phyloP scores from a whole-genome alignment of 2,888 invertebrate species.

The Orchestes rusci region DNA sequence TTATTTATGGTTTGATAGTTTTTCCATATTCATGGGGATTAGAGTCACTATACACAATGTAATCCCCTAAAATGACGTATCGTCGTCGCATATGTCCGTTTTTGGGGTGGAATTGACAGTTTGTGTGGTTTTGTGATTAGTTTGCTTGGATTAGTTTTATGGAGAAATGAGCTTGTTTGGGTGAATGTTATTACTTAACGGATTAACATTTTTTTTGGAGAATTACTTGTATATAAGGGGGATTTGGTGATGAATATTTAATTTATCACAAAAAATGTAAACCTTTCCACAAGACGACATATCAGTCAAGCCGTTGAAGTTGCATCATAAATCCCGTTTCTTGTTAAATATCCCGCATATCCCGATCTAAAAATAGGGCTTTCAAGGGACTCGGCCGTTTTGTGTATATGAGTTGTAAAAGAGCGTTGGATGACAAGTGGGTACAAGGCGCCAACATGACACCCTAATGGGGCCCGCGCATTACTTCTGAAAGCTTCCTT shows the following conservation, averaged over 20 bases:
- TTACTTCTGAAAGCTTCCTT: conserved; percentile 32
- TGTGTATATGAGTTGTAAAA: conserved; percentile 33
- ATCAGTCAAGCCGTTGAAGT: conserved; percentile 12
- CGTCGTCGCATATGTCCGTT: conserved; percentile 21
- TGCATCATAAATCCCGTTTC: conserved; percentile 19
- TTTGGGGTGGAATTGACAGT: conserved; percentile 3
- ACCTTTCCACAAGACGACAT: conserved; percentile 16
- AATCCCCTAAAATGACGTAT: conserved; percentile 22
- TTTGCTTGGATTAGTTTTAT: not conserved
- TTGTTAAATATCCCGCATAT: conserved; percentile 14
- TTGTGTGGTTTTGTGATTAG: too few species aligned
- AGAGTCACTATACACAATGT: conserved; percentile 17
- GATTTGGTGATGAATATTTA: too few species aligned
- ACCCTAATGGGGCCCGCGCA: conserved; percentile 38
- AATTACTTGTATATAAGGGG: too few species aligned
- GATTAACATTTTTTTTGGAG: too few species aligned
- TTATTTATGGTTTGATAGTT: conserved; percentile 15
- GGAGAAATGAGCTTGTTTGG: too few species aligned
- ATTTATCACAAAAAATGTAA: conserved; percentile 23
- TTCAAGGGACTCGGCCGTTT: conserved; percentile 22
- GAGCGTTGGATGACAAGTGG: conserved; percentile 38
- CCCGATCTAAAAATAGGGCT: conserved; percentile 35
- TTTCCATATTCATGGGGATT: conserved; percentile 23
- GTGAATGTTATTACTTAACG: too few species aligned
- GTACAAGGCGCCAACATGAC: conserved; percentile 39